Conservation (phyloP, 2,797 vertebrate genomes). For the Melanotaenia pygmaea region DNA sequence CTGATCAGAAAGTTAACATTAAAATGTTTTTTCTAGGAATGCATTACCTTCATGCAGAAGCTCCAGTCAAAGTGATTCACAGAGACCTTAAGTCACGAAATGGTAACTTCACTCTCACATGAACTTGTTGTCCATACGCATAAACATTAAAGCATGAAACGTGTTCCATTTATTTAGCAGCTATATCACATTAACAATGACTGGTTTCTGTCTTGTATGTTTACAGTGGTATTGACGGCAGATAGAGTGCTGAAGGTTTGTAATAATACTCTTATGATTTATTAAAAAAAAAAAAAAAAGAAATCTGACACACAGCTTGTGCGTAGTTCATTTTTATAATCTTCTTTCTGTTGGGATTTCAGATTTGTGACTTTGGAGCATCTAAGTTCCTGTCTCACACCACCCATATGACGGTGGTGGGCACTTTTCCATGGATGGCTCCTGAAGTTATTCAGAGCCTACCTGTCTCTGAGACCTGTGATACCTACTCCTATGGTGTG, state of each 20-base stretch:
- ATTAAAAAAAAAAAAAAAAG: neutral
- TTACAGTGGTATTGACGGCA: constrained; percentile 93
- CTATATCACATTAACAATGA: constrained; percentile 8
- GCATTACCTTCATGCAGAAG: constrained; percentile 98
- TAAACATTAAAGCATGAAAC: neutral
- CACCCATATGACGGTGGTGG: constrained; percentile 97
- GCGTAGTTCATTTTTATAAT: neutral
- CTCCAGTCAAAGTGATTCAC: constrained; percentile 98
- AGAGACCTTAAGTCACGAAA: constrained; percentile 98
- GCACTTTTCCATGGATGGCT: constrained; percentile 99
- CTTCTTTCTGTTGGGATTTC: constrained; percentile 20
- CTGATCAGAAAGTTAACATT: neutral
- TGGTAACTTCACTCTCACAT: constrained; percentile 78
- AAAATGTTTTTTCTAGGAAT: constrained; percentile 83
- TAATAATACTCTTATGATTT: neutral
- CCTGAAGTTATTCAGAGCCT: constrained; percentile 98
- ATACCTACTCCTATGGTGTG: constrained; percentile 97
- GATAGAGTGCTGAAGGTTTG: constrained; percentile 94
- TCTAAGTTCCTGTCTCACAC: constrained; percentile 96
- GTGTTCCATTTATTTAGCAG: neutral
- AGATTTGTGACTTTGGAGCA: constrained; percentile 98
- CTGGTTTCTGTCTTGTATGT: constrained; percentile 30
- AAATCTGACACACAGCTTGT: neutral
- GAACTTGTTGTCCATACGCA: neutral
- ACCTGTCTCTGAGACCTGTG: constrained; percentile 96